Percentiles rank a stretch among this genome's conserved stretches.
phyloP scores from a whole-genome alignment of 2,113 vertebrate species.

The Sinocyclocheilus maitianheensis region DNA sequence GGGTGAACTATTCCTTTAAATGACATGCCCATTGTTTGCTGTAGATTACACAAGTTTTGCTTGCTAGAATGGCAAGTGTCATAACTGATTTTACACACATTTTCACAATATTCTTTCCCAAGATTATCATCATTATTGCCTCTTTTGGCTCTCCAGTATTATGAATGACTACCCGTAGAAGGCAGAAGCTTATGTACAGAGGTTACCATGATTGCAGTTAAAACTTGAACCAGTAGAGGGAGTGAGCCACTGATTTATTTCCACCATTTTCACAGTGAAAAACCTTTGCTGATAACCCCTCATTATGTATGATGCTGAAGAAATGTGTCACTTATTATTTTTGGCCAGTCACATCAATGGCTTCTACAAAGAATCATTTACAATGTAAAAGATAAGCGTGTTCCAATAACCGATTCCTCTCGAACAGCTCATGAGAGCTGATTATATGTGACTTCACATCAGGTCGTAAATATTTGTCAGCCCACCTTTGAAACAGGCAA shows the following conservation, averaged over 20 bases:
- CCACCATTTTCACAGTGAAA: constrained; percentile 60
- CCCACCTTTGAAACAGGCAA: constrained; percentile 78
- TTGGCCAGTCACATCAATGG: constrained; percentile 73
- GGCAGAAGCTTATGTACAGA: background rate
- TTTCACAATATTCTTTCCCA: background rate
- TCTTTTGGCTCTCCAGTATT: background rate
- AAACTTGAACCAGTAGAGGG: constrained; percentile 76
- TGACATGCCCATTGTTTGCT: too few species aligned
- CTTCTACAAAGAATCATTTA: constrained; percentile 71
- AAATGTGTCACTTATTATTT: constrained; percentile 79
- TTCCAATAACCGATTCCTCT: constrained; percentile 68
- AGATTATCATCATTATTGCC: background rate
- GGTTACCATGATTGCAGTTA: constrained; percentile 66
- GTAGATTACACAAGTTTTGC: too few species aligned
- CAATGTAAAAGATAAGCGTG: constrained; percentile 73
- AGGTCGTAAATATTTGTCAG: constrained; percentile 79
- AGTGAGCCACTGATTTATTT: constrained; percentile 70
- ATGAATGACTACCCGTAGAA: background rate
- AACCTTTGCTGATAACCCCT: constrained; percentile 60
- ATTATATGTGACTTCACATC: constrained; percentile 75
- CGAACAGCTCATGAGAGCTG: constrained; percentile 69
- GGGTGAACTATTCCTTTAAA: too few species aligned
- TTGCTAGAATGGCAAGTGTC: too few species aligned
- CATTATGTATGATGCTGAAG: constrained; percentile 72
- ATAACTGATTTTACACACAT: background rate